Base-by-base conservation (phyloP, 2,888 invertebrate species). In the Ferdinandea cuprea region DNA sequence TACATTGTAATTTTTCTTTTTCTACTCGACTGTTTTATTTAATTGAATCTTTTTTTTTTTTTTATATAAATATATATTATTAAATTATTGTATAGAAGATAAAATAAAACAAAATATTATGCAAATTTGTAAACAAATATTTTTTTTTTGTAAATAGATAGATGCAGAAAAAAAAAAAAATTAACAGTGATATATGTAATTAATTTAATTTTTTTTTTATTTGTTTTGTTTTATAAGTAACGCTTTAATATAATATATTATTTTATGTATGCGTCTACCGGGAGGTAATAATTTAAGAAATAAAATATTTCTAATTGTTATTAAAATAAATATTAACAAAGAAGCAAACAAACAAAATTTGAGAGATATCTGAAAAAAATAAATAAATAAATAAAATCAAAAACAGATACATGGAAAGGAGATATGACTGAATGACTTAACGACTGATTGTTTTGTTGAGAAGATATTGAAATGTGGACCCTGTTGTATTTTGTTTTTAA, bases 131-230 rank as follows among this genome's bases (percentile, higher is more conserved):
- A 74, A 80, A 61, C 68, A 74, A 71, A 46, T 13, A 28, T 8
- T 58, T 37, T 30, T 71, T 61, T 58, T 83, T 78, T 78, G 78
- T 72, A 83, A 28, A 40, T 78, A 83, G 66, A 61, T 40, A 7
- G 13, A 19, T 56, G 61, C 50, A 66, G 46, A 52, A 28, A 65
- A 40, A 40, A n/a, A 58, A 54, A 40, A 52, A 69, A 73, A 73
- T 68, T 72, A 83, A 78, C 78, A 83, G 83, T 83, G 83, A 83
- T 83, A 83, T 83, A 73, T 83, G 72, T 78, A 83, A 83, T 78
- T 78, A 83, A 83, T 78, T 83, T 78, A 66, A 77, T 78, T 52
- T 40, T 59, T 61, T 63, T 52, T 54, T 68, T 35, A 68, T 63
- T 59, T 63, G 73, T 65, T 73, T 66, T 63, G 37, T 69, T 69